A percentile compares a stretch with the other conserved stretches of the same genome.
Evolutionary conservation across 1,140 invertebrate species (phyloP).

Genomic region (Hyles vespertilio): DNA sequence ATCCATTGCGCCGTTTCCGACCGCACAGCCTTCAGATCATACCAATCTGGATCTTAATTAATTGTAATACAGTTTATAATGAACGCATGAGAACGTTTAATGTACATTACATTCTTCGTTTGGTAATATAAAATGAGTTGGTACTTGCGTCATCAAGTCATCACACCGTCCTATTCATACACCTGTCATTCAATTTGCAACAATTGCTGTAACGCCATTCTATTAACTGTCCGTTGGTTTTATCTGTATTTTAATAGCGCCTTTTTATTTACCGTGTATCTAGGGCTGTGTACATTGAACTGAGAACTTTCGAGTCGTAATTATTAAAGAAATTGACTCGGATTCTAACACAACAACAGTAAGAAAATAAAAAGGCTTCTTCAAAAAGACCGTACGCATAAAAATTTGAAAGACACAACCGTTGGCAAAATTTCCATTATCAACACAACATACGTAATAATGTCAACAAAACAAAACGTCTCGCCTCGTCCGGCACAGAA

Average conservation of each 20-base stretch:
- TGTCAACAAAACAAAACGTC: constrained; percentile 39
- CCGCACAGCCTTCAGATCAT: not conserved
- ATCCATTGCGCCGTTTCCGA: not conserved
- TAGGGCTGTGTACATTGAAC: no score
- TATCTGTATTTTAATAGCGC: constrained; percentile 5
- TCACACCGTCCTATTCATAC: constrained; percentile 23
- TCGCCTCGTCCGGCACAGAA: constrained; percentile 18
- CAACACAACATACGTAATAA: constrained; percentile 24
- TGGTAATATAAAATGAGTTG: constrained; percentile 14
- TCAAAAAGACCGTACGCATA: not conserved
- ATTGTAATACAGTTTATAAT: constrained; percentile 2
- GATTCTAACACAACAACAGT: no score
- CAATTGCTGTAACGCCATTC: constrained; percentile 12
- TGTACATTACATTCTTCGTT: constrained; percentile 1
- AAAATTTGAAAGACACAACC: constrained; percentile 1
- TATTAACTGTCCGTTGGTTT: constrained; percentile 3
- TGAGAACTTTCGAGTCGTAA: no score
- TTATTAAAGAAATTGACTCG: no score
- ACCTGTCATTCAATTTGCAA: constrained; percentile 29
- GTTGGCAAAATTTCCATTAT: constrained; percentile 25
- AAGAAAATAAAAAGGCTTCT: not conserved
- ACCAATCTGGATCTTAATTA: constrained; percentile 3
- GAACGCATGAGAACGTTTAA: not conserved
- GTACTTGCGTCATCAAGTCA: constrained; percentile 22
- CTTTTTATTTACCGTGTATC: no score